Evolutionary conservation across 2,888 invertebrate species (phyloP).

Genomic region (Drosophila anomalata): DNA sequence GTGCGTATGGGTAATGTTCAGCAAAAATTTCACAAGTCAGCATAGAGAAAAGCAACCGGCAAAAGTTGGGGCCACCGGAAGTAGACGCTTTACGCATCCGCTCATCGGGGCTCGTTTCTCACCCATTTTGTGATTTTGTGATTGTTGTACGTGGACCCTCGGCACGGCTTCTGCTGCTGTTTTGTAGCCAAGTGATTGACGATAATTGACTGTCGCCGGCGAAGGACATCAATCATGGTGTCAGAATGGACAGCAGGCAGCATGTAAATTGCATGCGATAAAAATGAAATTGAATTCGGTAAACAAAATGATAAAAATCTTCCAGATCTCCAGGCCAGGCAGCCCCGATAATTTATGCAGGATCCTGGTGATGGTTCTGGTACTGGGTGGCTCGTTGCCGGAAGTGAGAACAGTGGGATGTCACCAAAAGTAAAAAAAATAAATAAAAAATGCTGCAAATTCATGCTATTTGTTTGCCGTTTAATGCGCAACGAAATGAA

Average conservation of each 20-base stretch:
- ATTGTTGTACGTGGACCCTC: slow-evolving; percentile 14
- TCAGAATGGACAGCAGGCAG: slow-evolving; percentile 69
- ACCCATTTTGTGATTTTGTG: neutral
- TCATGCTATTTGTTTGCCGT: slow-evolving; percentile 58
- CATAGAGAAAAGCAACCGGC: slow-evolving; percentile 4
- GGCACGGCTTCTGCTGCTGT: slow-evolving; percentile 2
- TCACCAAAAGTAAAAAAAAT: slow-evolving; percentile 14
- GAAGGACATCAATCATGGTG: slow-evolving; percentile 73
- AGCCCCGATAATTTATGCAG: slow-evolving; percentile 67
- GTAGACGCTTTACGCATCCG: slow-evolving; percentile 13
- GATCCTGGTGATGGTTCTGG: neutral
- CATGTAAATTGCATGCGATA: slow-evolving; percentile 74
- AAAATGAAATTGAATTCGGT: slow-evolving; percentile 73
- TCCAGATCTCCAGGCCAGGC: slow-evolving; percentile 7
- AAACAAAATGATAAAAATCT: slow-evolving; percentile 73
- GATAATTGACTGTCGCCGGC: slow-evolving; percentile 77
- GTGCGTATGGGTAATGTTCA: slow-evolving; percentile 69
- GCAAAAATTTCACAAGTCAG: slow-evolving; percentile 57
- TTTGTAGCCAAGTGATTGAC: slow-evolving; percentile 70
- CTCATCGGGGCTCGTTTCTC: slow-evolving; percentile 3
- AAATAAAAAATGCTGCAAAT: slow-evolving; percentile 49
- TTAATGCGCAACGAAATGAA: slow-evolving; percentile 54
- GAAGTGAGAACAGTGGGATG: slow-evolving; percentile 33
- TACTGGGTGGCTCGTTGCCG: slow-evolving; percentile 1
- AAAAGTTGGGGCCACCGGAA: slow-evolving; percentile 14